Base-by-base conservation (phyloP, 2,888 invertebrate species). In the Amorpha juglandis region DNA sequence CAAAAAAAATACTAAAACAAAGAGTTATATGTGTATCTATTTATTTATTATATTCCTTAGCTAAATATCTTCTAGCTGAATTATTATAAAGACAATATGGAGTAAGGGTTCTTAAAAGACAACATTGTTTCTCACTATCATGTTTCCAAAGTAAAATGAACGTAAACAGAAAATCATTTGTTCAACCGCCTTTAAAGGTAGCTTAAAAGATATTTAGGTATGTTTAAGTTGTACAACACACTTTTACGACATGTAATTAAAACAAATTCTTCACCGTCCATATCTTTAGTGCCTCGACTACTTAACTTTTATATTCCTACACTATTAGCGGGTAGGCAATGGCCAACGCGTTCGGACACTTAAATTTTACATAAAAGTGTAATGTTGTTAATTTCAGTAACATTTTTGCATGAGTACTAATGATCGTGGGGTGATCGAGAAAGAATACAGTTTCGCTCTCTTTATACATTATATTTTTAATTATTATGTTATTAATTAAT, bases 251-350 rank as follows among this genome's bases (percentile, higher is more conserved):
- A 16, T 38, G 70, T 74, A 74, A 75, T 79, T 76, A 75, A 73
- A 73, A 70, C 65, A 62, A 70, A 71, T 71, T 70, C 64, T 69
- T 58, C 68, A 69, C 67, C 21, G 38, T 64, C 67, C 64, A 47
- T 79, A 77, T 75, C 72, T 70, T 68, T 70, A 72, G 66, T 69
- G 67, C 68, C 71, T 63, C 64, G 67, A 68, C 71, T 74, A 81
- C 76, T 78, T 74, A 75, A 71, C 38, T 72, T 79, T 80, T 77
- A 78, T 73, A 72, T 69, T 69, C 71, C 67, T 69, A 72, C 69
- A 76, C 77, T 77, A 74, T 74, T 71, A 76, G 64, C 35, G 38
- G 58, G 33, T 14, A 47, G 47, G 55, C 63, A 27, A 63, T 35
- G 52, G 58, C 74, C 70, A 71, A 51, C 69, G 65, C 48, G 14